Conservation (phyloP, 2,888 invertebrate genomes). For the Philonicus albiceps region DNA sequence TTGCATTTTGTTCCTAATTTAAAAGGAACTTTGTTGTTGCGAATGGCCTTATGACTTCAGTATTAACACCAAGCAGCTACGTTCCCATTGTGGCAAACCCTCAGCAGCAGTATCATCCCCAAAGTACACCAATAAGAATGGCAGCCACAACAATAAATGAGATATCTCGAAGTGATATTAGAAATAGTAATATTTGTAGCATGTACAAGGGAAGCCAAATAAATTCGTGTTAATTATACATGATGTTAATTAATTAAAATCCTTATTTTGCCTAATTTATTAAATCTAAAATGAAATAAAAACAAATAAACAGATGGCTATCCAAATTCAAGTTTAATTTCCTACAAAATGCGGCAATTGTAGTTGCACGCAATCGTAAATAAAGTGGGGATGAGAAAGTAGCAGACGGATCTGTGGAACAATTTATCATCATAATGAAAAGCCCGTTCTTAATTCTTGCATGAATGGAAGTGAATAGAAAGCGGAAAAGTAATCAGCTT, state of each 20-base stretch:
- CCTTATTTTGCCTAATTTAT: neutral
- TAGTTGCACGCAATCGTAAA: neutral
- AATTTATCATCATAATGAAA: constrained; percentile 5
- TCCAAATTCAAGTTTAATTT: neutral
- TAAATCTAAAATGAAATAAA: neutral
- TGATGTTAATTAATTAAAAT: neutral
- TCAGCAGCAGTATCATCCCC: constrained; percentile 50
- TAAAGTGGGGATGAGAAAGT: neutral
- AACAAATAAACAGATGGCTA: neutral
- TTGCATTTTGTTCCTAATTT: neutral
- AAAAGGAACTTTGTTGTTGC: constrained; percentile 70
- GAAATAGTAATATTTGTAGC: constrained; percentile 54
- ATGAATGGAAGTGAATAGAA: constrained; percentile 27
- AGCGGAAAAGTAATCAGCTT: neutral
- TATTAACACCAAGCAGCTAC: constrained; percentile 60
- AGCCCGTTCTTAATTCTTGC: constrained; percentile 6
- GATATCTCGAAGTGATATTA: constrained; percentile 52
- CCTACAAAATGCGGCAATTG: neutral
- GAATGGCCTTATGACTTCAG: constrained; percentile 67
- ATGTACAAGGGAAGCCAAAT: constrained; percentile 46
- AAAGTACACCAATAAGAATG: constrained; percentile 48
- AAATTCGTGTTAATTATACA: constrained; percentile 27
- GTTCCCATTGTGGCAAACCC: constrained; percentile 54
- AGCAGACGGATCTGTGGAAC: neutral
- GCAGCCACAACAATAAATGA: constrained; percentile 45